These are phyloP conservation scores for Oophaga sylvatica DNA, from an alignment of 2,797 vertebrate species.

Conservation along the genomic window DNA sequence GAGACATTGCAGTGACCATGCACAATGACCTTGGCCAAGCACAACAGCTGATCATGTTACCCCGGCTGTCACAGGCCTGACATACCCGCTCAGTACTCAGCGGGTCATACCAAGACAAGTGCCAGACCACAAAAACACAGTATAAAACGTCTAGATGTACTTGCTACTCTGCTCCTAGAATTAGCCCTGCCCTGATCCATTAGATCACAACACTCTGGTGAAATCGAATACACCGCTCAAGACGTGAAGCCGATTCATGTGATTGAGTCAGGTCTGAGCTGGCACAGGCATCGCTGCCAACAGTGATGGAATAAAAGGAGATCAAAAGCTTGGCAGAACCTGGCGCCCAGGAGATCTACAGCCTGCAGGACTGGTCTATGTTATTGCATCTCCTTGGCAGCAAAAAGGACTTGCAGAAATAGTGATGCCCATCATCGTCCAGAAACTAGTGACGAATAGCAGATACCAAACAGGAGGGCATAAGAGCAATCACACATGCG, in stretches of 20 bases:
- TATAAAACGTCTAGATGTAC: too few relatives aligned
- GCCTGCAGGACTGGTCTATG: neutral
- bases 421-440: neutral
- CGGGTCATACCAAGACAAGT: too few relatives aligned
- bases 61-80: too few relatives aligned
- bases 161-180: neutral
- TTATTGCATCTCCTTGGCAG: neutral
- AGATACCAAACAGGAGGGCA: neutral
- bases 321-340: neutral
- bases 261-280: neutral
- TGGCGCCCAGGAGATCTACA: neutral
- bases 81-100: too few relatives aligned
- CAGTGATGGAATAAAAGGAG: neutral
- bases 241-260: neutral
- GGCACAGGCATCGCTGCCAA: constrained; percentile 6
- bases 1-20: too few relatives aligned
- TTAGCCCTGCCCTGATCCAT: neutral
- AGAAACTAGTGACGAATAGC: neutral
- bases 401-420: neutral
- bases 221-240: neutral
- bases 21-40: too few relatives aligned
- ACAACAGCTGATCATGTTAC: too few relatives aligned
- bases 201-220: neutral
- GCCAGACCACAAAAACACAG: too few relatives aligned
- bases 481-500: too few relatives aligned